Evolutionary conservation across 2,113 vertebrate genomes (phyloP).

Genomic region (Nothoprocta perdicaria): DNA sequence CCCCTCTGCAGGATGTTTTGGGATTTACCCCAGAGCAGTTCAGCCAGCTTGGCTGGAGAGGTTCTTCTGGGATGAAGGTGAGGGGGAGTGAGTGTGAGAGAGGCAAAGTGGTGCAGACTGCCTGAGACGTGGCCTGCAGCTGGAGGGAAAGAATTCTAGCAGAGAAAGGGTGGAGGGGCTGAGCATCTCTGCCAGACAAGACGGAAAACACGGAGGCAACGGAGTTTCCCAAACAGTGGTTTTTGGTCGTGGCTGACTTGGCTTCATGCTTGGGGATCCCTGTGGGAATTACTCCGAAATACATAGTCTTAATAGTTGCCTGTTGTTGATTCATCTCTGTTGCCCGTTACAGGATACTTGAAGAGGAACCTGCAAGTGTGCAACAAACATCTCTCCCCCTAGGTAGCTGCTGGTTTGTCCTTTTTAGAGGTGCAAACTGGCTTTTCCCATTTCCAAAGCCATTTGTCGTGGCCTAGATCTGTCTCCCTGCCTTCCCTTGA

Average conservation of each 20-base stretch:
- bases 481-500: background rate
- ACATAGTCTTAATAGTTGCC: background rate
- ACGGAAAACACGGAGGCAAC: background rate
- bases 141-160: background rate
- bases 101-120: background rate
- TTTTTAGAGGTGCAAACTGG: background rate
- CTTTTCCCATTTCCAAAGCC: background rate
- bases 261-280: background rate
- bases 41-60: background rate
- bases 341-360: fast-evolving
- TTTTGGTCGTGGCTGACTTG: background rate
- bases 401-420: background rate
- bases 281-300: background rate
- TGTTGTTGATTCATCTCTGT: background rate
- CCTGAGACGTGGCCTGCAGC: background rate
- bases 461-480: background rate
- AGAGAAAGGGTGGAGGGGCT: background rate
- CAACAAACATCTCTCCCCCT: background rate
- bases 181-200: background rate
- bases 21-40: background rate
- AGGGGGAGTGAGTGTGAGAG: background rate
- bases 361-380: background rate
- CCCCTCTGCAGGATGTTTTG: background rate
- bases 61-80: background rate
- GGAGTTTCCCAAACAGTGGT: background rate